Evolutionary conservation across 2,113 vertebrate genomes (phyloP).

Genomic region (Seriola quinqueradiata): DNA sequence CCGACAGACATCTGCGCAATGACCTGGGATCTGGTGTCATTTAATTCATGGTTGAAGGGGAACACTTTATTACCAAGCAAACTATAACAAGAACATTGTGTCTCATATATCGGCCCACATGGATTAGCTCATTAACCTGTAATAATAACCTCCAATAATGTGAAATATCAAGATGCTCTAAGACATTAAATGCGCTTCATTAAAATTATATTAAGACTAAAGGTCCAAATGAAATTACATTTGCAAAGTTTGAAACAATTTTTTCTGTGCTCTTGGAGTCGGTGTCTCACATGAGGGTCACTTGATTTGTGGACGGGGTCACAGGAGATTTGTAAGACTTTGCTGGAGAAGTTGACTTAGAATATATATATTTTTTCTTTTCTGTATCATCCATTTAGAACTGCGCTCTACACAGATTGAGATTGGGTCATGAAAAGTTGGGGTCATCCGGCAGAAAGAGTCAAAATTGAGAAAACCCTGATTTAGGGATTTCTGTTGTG

Average conservation of each 20-base stretch:
- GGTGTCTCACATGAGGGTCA: background rate
- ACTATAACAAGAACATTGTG: background rate
- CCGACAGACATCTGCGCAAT: background rate
- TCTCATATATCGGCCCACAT: background rate
- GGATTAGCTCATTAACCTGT: conserved; percentile 8
- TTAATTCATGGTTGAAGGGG: background rate
- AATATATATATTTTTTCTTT: background rate
- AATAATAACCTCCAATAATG: background rate
- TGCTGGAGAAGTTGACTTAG: background rate
- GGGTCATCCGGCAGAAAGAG: background rate
- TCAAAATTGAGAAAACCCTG: background rate
- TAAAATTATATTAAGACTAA: background rate
- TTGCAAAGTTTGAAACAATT: background rate
- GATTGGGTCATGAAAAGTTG: background rate
- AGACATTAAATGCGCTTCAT: conserved; percentile 5
- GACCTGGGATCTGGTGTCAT: background rate
- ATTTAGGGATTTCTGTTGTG: conserved; percentile 22
- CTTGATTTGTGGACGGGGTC: background rate
- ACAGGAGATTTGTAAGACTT: background rate
- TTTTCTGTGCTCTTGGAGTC: background rate
- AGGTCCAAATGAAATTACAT: background rate
- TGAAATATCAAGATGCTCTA: conserved; percentile 10
- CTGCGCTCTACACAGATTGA: background rate
- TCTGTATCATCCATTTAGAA: background rate
- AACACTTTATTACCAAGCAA: background rate